These are phyloP conservation scores for Thamnophis elegans DNA, from an alignment of 2,797 vertebrate species.

Conservation along the genomic window DNA sequence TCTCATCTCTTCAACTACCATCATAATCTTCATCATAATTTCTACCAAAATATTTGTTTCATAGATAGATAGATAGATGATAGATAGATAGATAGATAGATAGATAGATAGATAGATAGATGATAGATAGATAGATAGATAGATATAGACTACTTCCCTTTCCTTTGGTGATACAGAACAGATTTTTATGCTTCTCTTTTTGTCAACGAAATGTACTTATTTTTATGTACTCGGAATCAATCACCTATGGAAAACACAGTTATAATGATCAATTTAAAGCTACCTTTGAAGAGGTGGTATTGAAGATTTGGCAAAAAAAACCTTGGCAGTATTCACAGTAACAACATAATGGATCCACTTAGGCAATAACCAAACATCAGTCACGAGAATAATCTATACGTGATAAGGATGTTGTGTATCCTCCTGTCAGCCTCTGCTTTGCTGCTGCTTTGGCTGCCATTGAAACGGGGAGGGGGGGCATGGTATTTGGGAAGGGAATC, in stretches of 20 bases:
- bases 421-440: no score
- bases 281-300: not conserved
- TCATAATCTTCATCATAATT: not conserved
- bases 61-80: no score
- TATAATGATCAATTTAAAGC: not conserved
- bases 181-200: not conserved
- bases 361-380: not conserved
- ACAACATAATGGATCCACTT: not conserved
- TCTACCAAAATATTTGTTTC: not conserved
- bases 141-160: not conserved
- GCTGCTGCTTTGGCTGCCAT: no score
- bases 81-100: no score
- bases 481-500: no score
- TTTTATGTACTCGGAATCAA: not conserved
- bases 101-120: no score
- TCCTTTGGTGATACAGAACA: conserved; percentile 32
- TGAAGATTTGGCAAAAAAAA: not conserved
- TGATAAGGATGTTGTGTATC: not conserved
- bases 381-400: not conserved
- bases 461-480: no score
- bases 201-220: not conserved
- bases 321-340: not conserved
- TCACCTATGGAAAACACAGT: not conserved
- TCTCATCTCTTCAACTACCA: conserved; percentile 43
- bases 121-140: no score